Percentiles rank a stretch among this genome's conserved stretches.
phyloP scores from a whole-genome alignment of 2,113 vertebrate genomes.

The Chloropsis hardwickii region DNA sequence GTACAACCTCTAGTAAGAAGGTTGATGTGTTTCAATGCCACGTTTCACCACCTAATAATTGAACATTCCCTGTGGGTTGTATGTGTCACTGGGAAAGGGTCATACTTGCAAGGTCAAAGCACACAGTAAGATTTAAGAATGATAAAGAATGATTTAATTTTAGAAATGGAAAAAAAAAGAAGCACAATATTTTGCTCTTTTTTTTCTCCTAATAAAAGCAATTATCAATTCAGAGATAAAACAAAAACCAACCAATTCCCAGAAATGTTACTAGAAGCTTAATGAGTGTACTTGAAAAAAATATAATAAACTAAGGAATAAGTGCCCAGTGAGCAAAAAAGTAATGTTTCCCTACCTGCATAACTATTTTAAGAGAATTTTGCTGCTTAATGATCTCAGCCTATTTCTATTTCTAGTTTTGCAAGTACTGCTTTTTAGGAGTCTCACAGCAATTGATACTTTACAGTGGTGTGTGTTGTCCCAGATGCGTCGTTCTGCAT shows the following conservation, averaged over 20 bases:
- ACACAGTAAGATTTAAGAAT: background rate
- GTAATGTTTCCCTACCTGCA: background rate
- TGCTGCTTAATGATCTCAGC: constrained; percentile 42
- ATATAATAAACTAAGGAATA: background rate
- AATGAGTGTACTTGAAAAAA: constrained; percentile 1
- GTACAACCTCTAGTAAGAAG: background rate
- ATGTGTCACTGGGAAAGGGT: background rate
- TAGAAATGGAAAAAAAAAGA: background rate
- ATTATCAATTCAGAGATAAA: background rate
- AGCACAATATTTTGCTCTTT: background rate
- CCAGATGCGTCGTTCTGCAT: constrained; percentile 44
- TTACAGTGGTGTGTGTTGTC: constrained; percentile 19
- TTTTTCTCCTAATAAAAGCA: background rate
- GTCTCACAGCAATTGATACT: constrained; percentile 11
- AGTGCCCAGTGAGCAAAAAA: constrained; percentile 31
- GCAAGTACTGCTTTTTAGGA: constrained; percentile 58
- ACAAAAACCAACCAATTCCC: background rate
- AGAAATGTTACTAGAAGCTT: background rate
- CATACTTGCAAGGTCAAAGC: background rate
- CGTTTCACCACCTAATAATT: background rate
- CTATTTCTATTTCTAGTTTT: constrained; percentile 65
- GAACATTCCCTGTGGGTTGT: background rate
- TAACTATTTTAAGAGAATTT: constrained; percentile 43
- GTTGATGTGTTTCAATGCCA: background rate
- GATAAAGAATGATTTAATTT: background rate